Base-by-base conservation (phyloP, 2,888 invertebrate genomes). In the Quadroppia sp. region DNA sequence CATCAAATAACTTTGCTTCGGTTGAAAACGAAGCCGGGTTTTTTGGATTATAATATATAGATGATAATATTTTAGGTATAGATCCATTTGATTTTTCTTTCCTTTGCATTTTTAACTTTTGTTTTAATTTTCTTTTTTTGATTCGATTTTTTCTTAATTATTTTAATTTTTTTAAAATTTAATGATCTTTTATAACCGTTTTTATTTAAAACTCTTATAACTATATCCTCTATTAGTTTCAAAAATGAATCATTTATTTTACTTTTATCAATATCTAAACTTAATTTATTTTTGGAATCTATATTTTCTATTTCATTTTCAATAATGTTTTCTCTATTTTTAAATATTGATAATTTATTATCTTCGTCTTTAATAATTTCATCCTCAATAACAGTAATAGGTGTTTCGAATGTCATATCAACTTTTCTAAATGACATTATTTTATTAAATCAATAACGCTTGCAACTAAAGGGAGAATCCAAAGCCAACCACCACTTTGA, bases 381-480 rank as follows among this genome's bases (percentile, higher is more conserved):
- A 48, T 7, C n/a, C 15, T n/a, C 17, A 56, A 25, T 25, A 25
- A 25, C 15, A 56, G 28, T 9, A 36, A 64, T n/a, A n/a, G n/a
- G n/a, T n/a, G n/a, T n/a, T n/a, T n/a, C n/a, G n/a, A n/a, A n/a
- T n/a, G n/a, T 67, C n/a, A 67, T 4, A 15, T 42, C 67, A 42
- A 67, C 20, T 42, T 67, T 67, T 67, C 42, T 40, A 42, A 67
- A 67, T 23, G 23, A 64, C 64, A 64, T 67, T 42, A 42, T 67
- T 23, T 25, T 1, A 42, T 42, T 42, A 42, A 42, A 25, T 67
- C 40, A 42, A 40, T 40, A 3, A 67, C 3, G 3, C 23, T 42
- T 3, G 36, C 2, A 2, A 67, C 1, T 9, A 42, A 2, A 23
- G 67, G 67, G 40, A 67, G 17, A 25, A 67, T 2, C 67, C 67